Evolutionary conservation across 2,888 invertebrate genomes (phyloP), one percentile per base, ranked within the genome.

Genomic region (Parnassius smintheus): DNA sequence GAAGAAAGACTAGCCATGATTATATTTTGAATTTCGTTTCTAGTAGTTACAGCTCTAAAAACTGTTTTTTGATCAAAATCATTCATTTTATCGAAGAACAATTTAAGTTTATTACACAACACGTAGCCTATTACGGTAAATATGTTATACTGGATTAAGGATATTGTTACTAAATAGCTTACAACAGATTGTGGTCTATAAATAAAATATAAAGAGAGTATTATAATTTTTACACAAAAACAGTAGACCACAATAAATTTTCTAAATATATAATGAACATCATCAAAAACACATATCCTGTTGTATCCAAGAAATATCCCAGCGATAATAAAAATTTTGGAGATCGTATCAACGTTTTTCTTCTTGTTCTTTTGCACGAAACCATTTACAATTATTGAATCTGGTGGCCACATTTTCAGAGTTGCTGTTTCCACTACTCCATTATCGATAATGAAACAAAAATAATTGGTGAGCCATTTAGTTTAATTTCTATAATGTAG

Each of bases 21-120:
- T 3, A 42, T 42, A 42, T 60, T 60, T 2, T 48, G 2, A 22
- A 60, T 54, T 7, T 48, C 10, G 0, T 22, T 10, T n/a, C 10
- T 10, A 25, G 13, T 11, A 8, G 42, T n/a, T 49, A 2, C 41
- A 42, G 3, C 9, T 7, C 22, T 50, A 10, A 50, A 55, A 11
- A 0, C 25, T 13, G 50, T 2, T 44, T 56, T 56, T 11, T 1
- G 12, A 13, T 61, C 61, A n/a, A 61, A 44, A 13, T 42, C 11
- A 4, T 61, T 55, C 25, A 61, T 9, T 22, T 61, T 42, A 9
- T 50, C 50, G 44, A 44, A 61, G 25, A 61, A 55, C 25, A 25
- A 1, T 3, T 25, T 49, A 18, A 55, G 10, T 61, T 55, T 61
- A 0, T 55, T 55, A n/a, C 18, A 55, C 9, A 50, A 49, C 3